A percentile compares a stretch with the other conserved stretches of the same genome.
These are phyloP conservation scores for Heterocephalus glaber DNA, from an alignment of 2,113 vertebrate genomes.

Conservation along the genomic window DNA sequence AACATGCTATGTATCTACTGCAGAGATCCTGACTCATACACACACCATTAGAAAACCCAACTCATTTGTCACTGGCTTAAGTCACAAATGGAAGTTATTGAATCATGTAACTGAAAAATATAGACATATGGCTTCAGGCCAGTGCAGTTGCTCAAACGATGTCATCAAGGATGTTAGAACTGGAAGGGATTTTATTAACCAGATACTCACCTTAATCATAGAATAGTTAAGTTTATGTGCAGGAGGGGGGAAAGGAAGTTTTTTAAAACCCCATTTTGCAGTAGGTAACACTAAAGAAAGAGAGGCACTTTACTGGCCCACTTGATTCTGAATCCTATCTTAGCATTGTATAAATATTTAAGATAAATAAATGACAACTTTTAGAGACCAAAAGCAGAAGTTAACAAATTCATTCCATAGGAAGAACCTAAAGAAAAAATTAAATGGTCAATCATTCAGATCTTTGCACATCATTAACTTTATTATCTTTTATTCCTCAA, in stretches of 20 bases:
- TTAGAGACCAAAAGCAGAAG: slow-evolving; percentile 11
- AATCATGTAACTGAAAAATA: background rate
- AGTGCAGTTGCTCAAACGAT: background rate
- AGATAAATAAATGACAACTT: slow-evolving; percentile 10
- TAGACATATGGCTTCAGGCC: background rate
- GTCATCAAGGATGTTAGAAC: background rate
- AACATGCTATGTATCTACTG: background rate
- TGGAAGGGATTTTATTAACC: background rate
- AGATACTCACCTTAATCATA: background rate
- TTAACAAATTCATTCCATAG: background rate
- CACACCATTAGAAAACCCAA: background rate
- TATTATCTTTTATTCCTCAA: background rate
- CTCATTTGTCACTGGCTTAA: background rate
- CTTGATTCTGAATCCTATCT: background rate
- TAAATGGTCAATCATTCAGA: background rate
- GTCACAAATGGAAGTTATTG: background rate
- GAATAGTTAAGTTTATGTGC: background rate
- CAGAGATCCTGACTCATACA: background rate
- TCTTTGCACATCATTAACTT: background rate
- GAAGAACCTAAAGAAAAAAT: slow-evolving; percentile 16
- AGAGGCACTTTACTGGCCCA: background rate
- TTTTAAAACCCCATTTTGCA: background rate
- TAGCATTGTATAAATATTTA: slow-evolving; percentile 20
- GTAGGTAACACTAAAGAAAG: background rate
- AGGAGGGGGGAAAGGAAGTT: background rate